These are phyloP conservation scores for Linepithema humile DNA, from an alignment of 1,140 invertebrate species.

Conservation along the genomic window DNA sequence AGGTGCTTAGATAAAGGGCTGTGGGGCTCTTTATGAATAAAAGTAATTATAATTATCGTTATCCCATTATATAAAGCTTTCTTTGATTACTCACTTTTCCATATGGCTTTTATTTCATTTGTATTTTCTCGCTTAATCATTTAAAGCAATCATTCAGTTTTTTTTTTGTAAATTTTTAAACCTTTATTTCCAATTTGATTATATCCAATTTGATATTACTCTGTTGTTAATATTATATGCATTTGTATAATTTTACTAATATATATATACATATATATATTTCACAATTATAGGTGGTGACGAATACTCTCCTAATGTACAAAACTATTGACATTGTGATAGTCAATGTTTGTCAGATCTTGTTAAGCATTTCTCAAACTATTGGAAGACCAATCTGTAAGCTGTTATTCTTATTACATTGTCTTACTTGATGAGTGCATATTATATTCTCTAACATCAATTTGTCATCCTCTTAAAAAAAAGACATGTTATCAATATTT, in stretches of 20 bases:
- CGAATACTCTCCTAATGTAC: conserved; percentile 70
- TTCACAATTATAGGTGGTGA: conserved; percentile 69
- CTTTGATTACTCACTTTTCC: conserved; percentile 21
- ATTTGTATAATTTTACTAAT: not conserved
- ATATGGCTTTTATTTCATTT: not conserved
- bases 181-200: not conserved
- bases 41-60: conserved; percentile 67
- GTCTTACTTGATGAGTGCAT: conserved; percentile 74
- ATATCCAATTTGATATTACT: not conserved
- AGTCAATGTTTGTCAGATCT: conserved; percentile 72
- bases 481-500: too few species aligned
- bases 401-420: conserved; percentile 73
- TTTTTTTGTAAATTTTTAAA: not conserved
- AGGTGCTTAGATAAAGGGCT: conserved; percentile 72
- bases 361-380: conserved; percentile 64
- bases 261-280: not conserved
- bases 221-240: not conserved
- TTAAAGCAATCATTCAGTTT: too few species aligned
- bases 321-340: conserved; percentile 73
- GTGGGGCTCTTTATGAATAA: conserved; percentile 67
- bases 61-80: not conserved
- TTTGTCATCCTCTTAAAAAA: too few species aligned
- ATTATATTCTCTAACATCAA: not conserved
- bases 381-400: conserved; percentile 69
- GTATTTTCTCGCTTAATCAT: not conserved